Conservation (phyloP, 2,888 invertebrate species). For the Cataglyphis livida region DNA sequence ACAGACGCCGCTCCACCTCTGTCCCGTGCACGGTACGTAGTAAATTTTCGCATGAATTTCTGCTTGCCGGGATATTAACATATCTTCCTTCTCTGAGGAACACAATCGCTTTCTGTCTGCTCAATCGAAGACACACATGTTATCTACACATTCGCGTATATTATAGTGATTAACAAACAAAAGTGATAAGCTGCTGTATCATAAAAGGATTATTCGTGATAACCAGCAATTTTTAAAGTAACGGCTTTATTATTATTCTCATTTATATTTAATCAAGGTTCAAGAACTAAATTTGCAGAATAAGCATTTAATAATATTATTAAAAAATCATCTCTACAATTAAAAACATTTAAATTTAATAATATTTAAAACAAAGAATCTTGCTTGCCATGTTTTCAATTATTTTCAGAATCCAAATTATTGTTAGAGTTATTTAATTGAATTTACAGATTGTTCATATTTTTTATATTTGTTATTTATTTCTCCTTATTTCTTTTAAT, state of each 20-base stretch:
- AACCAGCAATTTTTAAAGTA: conserved; percentile 31
- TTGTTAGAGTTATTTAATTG: background rate
- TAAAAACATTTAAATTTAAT: background rate
- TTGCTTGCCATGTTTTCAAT: background rate
- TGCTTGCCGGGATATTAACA: conserved; percentile 42
- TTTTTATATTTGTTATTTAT: conserved; percentile 4
- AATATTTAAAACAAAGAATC: background rate
- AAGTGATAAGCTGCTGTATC: conserved; percentile 38
- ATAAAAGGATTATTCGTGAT: conserved; percentile 41
- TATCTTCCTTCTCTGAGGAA: background rate
- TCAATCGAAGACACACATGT: background rate
- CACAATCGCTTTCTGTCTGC: conserved; percentile 27
- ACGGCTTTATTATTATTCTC: conserved; percentile 9
- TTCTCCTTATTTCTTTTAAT: background rate
- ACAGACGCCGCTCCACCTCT: conserved; percentile 85
- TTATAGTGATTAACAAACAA: conserved; percentile 26
- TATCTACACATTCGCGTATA: conserved; percentile 4
- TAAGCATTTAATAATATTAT: background rate
- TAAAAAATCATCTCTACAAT: background rate
- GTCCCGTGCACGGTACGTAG: conserved; percentile 85
- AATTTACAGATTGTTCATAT: conserved; percentile 1
- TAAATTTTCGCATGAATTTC: conserved; percentile 53
- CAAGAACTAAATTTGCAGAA: background rate
- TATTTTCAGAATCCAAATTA: background rate
- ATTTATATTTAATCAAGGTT: conserved; percentile 7